These are phyloP conservation scores for Nephrotoma guestfalica DNA, from an alignment of 2,888 invertebrate species.

Conservation along the genomic window DNA sequence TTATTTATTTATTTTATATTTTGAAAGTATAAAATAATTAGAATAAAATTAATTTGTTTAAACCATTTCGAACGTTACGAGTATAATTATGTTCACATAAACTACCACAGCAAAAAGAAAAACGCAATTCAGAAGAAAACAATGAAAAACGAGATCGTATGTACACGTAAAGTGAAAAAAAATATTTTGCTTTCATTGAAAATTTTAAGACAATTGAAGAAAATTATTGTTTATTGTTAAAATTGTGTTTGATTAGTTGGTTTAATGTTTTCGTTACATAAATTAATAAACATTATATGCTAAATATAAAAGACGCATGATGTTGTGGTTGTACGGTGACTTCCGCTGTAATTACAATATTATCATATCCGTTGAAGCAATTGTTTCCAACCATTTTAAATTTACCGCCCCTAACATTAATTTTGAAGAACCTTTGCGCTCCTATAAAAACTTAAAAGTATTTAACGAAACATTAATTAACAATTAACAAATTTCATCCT, in stretches of 20 bases:
- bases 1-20: neutral
- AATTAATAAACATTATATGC: too few species aligned
- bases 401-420: too few species aligned
- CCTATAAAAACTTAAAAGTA: too few species aligned
- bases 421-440: too few species aligned
- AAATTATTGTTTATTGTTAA: neutral
- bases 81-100: neutral
- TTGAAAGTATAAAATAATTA: neutral
- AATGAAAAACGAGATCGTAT: neutral
- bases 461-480: too few species aligned
- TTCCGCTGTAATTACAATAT: too few species aligned
- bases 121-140: neutral
- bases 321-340: too few species aligned
- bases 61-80: neutral
- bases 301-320: too few species aligned
- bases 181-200: neutral
- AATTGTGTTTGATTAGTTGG: neutral
- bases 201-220: neutral
- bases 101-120: neutral
- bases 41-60: neutral
- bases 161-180: neutral
- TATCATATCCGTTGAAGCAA: too few species aligned
- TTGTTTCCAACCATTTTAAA: too few species aligned
- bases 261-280: neutral
- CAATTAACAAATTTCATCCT: too few species aligned